A percentile compares a stretch with the other conserved stretches of the same genome.
Evolutionary conservation across 2,888 invertebrate species (phyloP).

Genomic region (Tenthredo scrophulariae): DNA sequence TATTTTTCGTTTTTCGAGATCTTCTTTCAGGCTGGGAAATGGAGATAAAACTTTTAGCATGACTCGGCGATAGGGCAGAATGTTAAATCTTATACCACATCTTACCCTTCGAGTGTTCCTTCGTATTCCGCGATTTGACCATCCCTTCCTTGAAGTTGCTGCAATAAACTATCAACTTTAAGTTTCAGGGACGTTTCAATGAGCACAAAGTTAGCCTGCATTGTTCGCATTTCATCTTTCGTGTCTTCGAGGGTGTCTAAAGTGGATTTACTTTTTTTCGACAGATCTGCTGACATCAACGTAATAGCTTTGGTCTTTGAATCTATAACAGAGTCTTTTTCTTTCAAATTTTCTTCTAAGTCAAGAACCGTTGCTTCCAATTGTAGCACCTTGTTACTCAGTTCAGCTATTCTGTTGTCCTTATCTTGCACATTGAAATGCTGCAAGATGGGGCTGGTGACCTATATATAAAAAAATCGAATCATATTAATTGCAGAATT

Average conservation of each 20-base stretch:
- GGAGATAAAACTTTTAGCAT: neutral
- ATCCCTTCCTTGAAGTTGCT: slow-evolving; percentile 81
- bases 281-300: slow-evolving; percentile 86
- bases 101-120: slow-evolving; percentile 79
- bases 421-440: slow-evolving; percentile 80
- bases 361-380: slow-evolving; percentile 89
- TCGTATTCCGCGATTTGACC: slow-evolving; percentile 81
- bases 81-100: neutral
- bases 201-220: slow-evolving; percentile 88
- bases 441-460: slow-evolving; percentile 62
- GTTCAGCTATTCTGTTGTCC: slow-evolving; percentile 83
- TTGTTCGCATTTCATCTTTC: slow-evolving; percentile 88
- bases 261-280: slow-evolving; percentile 86
- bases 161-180: slow-evolving; percentile 82
- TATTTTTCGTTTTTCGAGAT: slow-evolving; percentile 50
- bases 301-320: slow-evolving; percentile 89
- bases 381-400: slow-evolving; percentile 85
- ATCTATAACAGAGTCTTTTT: slow-evolving; percentile 91
- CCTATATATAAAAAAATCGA: slow-evolving; percentile 57
- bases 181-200: slow-evolving; percentile 86
- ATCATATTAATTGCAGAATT: neutral
- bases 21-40: slow-evolving; percentile 51
- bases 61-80: neutral
- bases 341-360: slow-evolving; percentile 89
- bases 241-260: slow-evolving; percentile 88